A percentile compares a stretch with the other conserved stretches of the same genome.
Evolutionary conservation across 2,113 vertebrate genomes (phyloP).

Genomic region (Cacatua alba): DNA sequence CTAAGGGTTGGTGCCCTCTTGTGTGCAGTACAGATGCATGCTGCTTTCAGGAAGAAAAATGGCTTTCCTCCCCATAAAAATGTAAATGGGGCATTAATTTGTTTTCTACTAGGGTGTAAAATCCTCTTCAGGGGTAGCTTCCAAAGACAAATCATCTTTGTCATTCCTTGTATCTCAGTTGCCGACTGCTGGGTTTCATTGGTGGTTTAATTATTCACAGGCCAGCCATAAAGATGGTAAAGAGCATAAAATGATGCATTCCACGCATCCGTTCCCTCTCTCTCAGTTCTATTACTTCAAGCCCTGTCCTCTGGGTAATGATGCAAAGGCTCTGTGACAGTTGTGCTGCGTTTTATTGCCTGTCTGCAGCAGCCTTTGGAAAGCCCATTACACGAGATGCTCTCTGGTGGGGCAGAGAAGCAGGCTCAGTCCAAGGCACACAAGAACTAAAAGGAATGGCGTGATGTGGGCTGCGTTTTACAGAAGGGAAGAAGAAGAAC

Average conservation of each 20-base stretch:
- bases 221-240: slow-evolving; percentile 23
- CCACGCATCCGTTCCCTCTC: slow-evolving; percentile 1
- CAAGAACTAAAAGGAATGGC: not conserved
- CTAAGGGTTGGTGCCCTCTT: slow-evolving; percentile 42
- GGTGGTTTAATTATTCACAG: slow-evolving; percentile 52
- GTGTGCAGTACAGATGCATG: not conserved
- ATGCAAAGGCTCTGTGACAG: slow-evolving; percentile 37
- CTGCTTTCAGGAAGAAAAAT: not conserved
- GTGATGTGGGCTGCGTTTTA: not conserved
- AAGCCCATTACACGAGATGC: not conserved
- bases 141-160: slow-evolving; percentile 22
- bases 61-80: slow-evolving; percentile 9
- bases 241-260: slow-evolving; percentile 11
- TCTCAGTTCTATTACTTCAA: slow-evolving; percentile 12
- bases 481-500: not conserved
- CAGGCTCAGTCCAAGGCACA: not conserved
- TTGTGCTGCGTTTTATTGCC: not conserved
- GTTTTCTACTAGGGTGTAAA: slow-evolving; percentile 38
- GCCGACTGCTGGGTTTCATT: slow-evolving; percentile 10
- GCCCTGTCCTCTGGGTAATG: slow-evolving; percentile 18
- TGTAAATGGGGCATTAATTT: not conserved
- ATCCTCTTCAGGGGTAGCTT: slow-evolving; percentile 6
- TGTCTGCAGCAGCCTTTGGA: not conserved
- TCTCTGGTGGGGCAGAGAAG: not conserved
- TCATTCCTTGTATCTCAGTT: slow-evolving; percentile 7